Percentiles rank a stretch among this genome's conserved stretches.
Conservation (phyloP, 2,888 invertebrate genomes). For the Sussaba pulchella region DNA sequence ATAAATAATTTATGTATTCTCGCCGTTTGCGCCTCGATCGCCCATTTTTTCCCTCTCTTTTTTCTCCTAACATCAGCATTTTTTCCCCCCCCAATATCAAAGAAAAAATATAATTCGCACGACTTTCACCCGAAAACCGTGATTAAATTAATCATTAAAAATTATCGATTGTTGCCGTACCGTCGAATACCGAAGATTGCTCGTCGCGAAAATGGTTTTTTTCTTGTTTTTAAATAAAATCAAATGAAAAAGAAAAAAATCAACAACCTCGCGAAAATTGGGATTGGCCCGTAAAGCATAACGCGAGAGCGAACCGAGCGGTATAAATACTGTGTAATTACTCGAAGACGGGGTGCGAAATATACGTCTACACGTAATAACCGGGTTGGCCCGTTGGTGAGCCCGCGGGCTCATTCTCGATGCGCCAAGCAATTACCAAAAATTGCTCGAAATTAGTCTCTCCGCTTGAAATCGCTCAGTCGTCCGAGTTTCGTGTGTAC, state of each 20-base stretch:
- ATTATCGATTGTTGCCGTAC: slow-evolving; percentile 1
- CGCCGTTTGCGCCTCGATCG: slow-evolving; percentile 28
- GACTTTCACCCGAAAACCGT: neutral
- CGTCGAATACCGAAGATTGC: neutral
- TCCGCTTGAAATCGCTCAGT: slow-evolving; percentile 58
- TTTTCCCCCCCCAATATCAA: neutral
- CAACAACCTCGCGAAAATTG: neutral
- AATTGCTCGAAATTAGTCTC: slow-evolving; percentile 70
- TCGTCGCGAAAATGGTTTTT: too few species aligned
- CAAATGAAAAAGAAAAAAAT: slow-evolving; percentile 14
- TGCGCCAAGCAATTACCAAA: slow-evolving; percentile 60
- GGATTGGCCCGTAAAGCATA: slow-evolving; percentile 23
- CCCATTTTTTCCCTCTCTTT: neutral
- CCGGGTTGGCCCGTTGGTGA: slow-evolving; percentile 38
- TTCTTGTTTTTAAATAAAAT: too few species aligned
- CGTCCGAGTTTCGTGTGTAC: slow-evolving; percentile 36
- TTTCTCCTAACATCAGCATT: neutral
- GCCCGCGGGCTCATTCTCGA: slow-evolving; percentile 4
- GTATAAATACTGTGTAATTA: slow-evolving; percentile 57
- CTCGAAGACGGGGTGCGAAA: slow-evolving; percentile 53
- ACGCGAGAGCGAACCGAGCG: slow-evolving; percentile 35
- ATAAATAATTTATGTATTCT: slow-evolving; percentile 62
- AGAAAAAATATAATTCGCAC: neutral
- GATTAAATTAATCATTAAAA: slow-evolving; percentile 3
- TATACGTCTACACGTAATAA: slow-evolving; percentile 57